These are phyloP conservation scores for Engystomops pustulosus DNA, from an alignment of 2,113 vertebrate genomes.

Conservation along the genomic window DNA sequence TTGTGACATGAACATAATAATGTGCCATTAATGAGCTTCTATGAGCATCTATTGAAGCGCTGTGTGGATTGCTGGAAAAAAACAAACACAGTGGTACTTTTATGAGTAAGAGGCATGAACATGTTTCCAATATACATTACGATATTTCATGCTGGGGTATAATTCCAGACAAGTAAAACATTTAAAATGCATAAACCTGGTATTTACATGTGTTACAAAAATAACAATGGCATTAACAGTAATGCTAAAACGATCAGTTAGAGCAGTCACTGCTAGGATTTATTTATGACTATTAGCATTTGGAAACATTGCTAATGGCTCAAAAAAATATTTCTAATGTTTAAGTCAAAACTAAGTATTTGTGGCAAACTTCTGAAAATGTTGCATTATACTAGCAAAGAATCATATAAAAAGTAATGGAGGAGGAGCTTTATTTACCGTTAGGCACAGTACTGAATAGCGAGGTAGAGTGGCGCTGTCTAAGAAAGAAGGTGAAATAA, in stretches of 20 bases:
- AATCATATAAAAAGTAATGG: too few species aligned
- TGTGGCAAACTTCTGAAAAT: neutral
- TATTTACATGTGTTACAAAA: neutral
- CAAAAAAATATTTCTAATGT: neutral
- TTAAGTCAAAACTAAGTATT: neutral
- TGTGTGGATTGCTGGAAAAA: neutral
- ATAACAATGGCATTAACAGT: neutral
- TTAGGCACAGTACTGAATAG: too few species aligned
- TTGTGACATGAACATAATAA: conserved; percentile 7
- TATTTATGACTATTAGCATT: neutral
- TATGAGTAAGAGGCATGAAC: conserved; percentile 13
- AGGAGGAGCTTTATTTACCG: too few species aligned
- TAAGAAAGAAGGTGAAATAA: too few species aligned
- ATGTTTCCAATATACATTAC: conserved; percentile 23
- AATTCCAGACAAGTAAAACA: neutral
- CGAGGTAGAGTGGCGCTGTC: too few species aligned
- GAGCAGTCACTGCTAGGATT: neutral
- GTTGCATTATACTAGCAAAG: neutral
- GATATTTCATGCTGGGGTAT: neutral
- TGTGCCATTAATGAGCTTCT: conserved; percentile 30
- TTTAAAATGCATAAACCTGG: conserved; percentile 6
- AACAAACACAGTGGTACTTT: conserved; percentile 4
- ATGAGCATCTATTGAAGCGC: conserved; percentile 11
- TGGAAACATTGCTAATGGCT: neutral
- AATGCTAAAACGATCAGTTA: neutral